These are phyloP conservation scores for Pristionchus fissidentatus DNA, from an alignment of 2,888 invertebrate genomes.

Conservation along the genomic window DNA sequence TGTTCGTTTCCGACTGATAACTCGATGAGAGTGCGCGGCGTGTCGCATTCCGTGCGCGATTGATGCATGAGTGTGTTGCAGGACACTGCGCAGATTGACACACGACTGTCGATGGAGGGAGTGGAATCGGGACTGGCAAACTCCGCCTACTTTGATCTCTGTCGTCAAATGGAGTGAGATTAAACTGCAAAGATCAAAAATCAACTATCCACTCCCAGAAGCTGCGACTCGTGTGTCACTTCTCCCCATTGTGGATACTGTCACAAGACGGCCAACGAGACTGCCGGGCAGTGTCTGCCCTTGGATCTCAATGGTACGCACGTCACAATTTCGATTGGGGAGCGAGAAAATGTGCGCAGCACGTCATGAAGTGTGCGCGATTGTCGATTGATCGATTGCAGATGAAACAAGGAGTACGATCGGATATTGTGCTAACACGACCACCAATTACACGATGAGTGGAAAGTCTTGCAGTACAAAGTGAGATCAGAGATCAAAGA, in stretches of 20 bases:
- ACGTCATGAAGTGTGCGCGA: background rate
- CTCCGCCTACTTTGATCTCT: background rate
- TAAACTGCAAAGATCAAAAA: background rate
- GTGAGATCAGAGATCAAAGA: conserved; percentile 6
- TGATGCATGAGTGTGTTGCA: background rate
- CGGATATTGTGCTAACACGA: conserved; percentile 1
- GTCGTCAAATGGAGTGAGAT: background rate
- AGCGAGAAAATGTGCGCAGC: background rate
- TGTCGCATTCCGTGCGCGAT: background rate
- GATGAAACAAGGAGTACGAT: conserved; percentile 13
- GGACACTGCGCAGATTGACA: background rate
- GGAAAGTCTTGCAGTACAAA: conserved; percentile 24
- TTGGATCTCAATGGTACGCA: conserved; percentile 34
- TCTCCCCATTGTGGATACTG: conserved; percentile 77
- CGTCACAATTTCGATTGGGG: background rate
- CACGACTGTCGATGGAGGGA: background rate
- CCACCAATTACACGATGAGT: conserved; percentile 30
- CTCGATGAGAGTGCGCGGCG: background rate
- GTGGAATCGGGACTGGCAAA: too few species aligned
- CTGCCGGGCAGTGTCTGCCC: conserved; percentile 37
- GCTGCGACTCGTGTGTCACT: conserved; percentile 78
- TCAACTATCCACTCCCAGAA: conserved; percentile 51
- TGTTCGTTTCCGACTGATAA: background rate
- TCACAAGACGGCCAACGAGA: conserved; percentile 45
- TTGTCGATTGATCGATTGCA: background rate